phyloP scores from a whole-genome alignment of 2,797 vertebrate species.

The Neosilurus mollespiculum region DNA sequence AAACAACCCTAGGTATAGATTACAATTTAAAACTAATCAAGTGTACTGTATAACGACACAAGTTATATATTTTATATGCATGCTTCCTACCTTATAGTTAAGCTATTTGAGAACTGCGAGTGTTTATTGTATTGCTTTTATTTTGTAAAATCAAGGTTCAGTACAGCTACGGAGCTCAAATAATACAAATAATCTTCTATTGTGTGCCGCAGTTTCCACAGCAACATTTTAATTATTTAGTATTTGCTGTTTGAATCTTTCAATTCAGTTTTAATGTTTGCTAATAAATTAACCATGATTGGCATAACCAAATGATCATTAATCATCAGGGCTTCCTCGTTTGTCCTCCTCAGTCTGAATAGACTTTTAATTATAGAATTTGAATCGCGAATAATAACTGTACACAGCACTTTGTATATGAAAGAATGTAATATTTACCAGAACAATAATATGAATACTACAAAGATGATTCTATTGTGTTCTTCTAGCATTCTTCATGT shows the following conservation, averaged over 20 bases:
- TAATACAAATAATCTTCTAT: neutral
- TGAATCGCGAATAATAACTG: neutral
- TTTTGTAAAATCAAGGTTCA: neutral
- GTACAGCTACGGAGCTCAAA: neutral
- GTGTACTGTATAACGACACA: neutral
- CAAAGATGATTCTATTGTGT: neutral
- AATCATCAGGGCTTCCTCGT: neutral
- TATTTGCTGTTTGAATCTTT: conserved; percentile 15
- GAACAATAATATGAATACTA: neutral
- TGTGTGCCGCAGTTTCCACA: neutral
- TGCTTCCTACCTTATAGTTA: neutral
- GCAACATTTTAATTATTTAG: neutral
- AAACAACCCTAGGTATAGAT: too few relatives aligned
- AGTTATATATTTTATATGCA: neutral
- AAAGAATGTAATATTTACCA: conserved; percentile 1
- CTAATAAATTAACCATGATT: neutral
- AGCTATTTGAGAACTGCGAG: neutral
- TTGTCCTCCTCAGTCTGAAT: neutral
- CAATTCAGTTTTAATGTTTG: neutral
- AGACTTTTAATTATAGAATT: neutral
- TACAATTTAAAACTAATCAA: neutral
- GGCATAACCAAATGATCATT: conserved; percentile 11
- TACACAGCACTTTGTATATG: neutral
- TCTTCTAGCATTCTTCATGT: neutral
- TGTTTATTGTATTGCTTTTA: neutral